phyloP scores from a whole-genome alignment of 1,140 invertebrate genomes.

The Calycopis cecrops region DNA sequence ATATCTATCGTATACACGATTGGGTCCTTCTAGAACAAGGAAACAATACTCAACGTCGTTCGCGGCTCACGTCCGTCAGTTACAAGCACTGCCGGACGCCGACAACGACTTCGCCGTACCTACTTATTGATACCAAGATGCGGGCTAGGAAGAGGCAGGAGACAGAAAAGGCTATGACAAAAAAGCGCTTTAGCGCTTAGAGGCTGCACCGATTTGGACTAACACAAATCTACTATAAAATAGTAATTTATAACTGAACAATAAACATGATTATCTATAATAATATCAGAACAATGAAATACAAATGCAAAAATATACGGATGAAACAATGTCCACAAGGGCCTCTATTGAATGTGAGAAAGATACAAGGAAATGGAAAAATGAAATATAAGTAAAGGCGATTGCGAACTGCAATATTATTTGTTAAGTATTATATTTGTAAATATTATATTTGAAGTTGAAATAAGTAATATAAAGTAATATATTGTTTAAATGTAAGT shows the following conservation, averaged over 20 bases:
- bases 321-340: slow-evolving; percentile 13
- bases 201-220: slow-evolving; percentile 2
- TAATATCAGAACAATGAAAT: too few relatives aligned
- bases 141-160: not conserved
- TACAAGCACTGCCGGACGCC: slow-evolving; percentile 9
- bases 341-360: slow-evolving; percentile 27
- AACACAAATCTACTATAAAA: not conserved
- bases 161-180: slow-evolving; percentile 7
- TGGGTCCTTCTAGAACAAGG: slow-evolving; percentile 51
- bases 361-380: slow-evolving; percentile 34
- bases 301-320: too few relatives aligned
- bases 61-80: not conserved
- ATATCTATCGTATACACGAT: slow-evolving; percentile 68
- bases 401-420: slow-evolving; percentile 71
- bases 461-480: slow-evolving; percentile 51
- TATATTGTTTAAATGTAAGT: slow-evolving; percentile 46
- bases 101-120: not conserved
- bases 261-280: too few relatives aligned
- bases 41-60: slow-evolving; percentile 60
- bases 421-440: slow-evolving; percentile 66
- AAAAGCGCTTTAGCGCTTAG: slow-evolving; percentile 1
- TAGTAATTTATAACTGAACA: too few relatives aligned
- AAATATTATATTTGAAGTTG: slow-evolving; percentile 41
- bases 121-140: slow-evolving; percentile 6
- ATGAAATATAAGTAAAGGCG: slow-evolving; percentile 39